Evolutionary conservation across 2,888 invertebrate genomes (phyloP).

Genomic region (Dasysyrphus albostriatus): DNA sequence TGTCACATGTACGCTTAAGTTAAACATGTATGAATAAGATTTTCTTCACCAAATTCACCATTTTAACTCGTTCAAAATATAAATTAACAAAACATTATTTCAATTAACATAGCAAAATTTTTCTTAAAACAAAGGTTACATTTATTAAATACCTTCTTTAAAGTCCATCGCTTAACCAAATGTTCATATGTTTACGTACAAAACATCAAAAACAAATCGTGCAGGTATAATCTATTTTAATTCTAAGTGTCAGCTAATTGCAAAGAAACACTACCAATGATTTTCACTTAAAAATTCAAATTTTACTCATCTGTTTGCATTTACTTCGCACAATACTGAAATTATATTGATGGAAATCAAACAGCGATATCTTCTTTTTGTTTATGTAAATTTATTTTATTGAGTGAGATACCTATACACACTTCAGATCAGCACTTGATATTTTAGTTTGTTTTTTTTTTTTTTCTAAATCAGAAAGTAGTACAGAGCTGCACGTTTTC

Average conservation of each 20-base stretch:
- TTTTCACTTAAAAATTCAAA: slow-evolving; percentile 5
- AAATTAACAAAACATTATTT: too few relatives aligned
- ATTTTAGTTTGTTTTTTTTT: too few relatives aligned
- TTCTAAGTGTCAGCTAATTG: slow-evolving; percentile 7
- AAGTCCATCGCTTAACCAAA: background rate
- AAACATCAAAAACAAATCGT: background rate
- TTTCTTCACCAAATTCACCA: too few relatives aligned
- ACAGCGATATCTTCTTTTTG: slow-evolving; percentile 7
- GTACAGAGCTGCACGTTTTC: background rate
- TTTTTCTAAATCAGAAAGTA: background rate
- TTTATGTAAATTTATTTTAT: slow-evolving; percentile 30
- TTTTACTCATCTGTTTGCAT: slow-evolving; percentile 11
- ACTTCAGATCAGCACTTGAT: background rate
- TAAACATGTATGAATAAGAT: too few relatives aligned
- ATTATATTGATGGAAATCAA: background rate
- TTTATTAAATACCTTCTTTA: background rate
- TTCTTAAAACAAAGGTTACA: background rate
- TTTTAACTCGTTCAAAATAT: too few relatives aligned
- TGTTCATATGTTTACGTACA: background rate
- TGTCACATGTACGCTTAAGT: too few relatives aligned
- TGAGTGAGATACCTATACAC: background rate
- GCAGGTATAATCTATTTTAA: background rate
- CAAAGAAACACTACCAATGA: background rate
- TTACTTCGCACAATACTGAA: slow-evolving; percentile 27
- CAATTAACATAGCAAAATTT: background rate